phyloP scores from a whole-genome alignment of 2,888 invertebrate species.

The Apocheima hispidaria region DNA sequence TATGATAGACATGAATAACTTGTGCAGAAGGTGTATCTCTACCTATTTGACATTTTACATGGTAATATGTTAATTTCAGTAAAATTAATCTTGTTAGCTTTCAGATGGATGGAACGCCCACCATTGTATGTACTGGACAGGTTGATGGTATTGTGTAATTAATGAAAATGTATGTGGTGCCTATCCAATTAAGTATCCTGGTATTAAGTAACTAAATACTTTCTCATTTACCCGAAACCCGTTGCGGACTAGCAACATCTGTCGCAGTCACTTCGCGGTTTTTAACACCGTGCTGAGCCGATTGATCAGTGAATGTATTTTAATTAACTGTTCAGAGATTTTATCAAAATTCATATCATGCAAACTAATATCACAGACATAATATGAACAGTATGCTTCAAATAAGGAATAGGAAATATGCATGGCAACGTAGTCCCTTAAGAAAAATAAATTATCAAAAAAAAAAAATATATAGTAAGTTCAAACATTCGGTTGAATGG shows the following conservation, averaged over 20 bases:
- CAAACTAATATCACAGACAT: neutral
- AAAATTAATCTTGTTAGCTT: neutral
- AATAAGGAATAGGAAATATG: neutral
- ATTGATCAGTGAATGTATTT: slow-evolving; percentile 19
- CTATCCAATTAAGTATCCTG: slow-evolving; percentile 53
- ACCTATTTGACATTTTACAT: neutral
- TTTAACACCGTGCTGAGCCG: neutral
- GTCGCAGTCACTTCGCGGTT: slow-evolving; percentile 13
- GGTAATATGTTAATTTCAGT: too few relatives aligned
- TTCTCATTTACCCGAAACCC: slow-evolving; percentile 26
- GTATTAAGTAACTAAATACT: slow-evolving; percentile 26
- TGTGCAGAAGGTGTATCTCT: too few relatives aligned
- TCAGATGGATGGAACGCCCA: slow-evolving; percentile 3
- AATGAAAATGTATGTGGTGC: slow-evolving; percentile 50
- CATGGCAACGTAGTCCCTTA: slow-evolving; percentile 27
- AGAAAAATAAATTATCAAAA: slow-evolving; percentile 50
- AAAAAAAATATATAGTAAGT: slow-evolving; percentile 47
- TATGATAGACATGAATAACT: neutral
- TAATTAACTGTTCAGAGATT: slow-evolving; percentile 9
- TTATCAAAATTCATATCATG: neutral
- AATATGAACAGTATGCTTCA: too few relatives aligned
- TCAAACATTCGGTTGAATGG: slow-evolving; percentile 60
- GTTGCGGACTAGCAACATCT: slow-evolving; percentile 40
- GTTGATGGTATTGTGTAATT: slow-evolving; percentile 42
- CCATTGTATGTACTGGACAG: slow-evolving; percentile 1